Evolutionary conservation across 2,113 vertebrate genomes (phyloP).

Genomic region (Xyliphius kryptos): DNA sequence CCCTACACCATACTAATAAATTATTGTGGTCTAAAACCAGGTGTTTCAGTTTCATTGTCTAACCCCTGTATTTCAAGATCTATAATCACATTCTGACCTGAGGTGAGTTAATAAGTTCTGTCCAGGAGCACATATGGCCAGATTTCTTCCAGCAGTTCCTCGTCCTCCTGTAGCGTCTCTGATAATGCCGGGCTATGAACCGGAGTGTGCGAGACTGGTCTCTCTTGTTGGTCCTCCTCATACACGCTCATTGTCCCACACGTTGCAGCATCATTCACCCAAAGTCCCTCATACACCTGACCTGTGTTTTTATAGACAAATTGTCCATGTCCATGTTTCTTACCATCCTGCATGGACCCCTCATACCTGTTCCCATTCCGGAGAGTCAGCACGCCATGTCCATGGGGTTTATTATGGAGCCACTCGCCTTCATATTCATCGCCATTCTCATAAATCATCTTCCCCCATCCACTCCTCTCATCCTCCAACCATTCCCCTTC

Average conservation of each 20-base stretch:
- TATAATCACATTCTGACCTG: too few species aligned
- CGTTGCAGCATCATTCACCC: conserved; percentile 73
- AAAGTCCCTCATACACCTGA: conserved; percentile 78
- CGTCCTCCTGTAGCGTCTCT: too few species aligned
- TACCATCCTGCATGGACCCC: conserved; percentile 77
- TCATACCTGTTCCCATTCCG: conserved; percentile 75
- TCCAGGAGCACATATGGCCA: too few species aligned
- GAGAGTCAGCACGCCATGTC: neutral
- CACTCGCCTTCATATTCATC: conserved; percentile 84
- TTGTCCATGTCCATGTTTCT: conserved; percentile 74
- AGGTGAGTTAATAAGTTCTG: too few species aligned
- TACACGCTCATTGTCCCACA: conserved; percentile 77
- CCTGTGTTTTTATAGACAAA: conserved; percentile 72
- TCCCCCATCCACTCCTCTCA: conserved; percentile 75
- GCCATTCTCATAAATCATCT: conserved; percentile 69
- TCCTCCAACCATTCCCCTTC: conserved; percentile 78
- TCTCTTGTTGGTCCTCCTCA: too few species aligned
- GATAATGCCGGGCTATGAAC: too few species aligned
- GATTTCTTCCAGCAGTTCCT: too few species aligned
- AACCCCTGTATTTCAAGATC: too few species aligned
- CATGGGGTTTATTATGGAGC: conserved; percentile 39
- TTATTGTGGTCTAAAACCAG: too few species aligned
- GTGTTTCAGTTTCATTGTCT: too few species aligned
- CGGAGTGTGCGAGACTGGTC: too few species aligned
- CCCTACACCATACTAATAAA: too few species aligned